Base-by-base conservation (phyloP, 2,797 vertebrate species). In the Neomorphus geoffroyi region DNA sequence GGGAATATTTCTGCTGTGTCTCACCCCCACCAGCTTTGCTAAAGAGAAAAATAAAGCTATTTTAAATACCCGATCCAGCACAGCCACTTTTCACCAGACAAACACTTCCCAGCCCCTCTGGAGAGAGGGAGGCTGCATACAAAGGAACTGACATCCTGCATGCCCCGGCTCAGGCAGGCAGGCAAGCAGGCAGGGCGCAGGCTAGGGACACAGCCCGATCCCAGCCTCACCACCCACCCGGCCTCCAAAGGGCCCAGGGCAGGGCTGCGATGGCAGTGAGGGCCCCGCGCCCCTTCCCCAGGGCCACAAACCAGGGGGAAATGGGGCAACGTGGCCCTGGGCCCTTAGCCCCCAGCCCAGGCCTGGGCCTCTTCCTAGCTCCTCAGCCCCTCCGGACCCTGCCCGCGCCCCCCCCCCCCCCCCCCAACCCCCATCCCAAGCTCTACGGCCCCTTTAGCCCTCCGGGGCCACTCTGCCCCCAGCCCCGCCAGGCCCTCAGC, bases 71-170 rank as follows among this genome's bases (percentile, higher is more conserved):
- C 45, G 30, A 19, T 62, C 41, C 48, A 14, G 82, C 80, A 65
- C 22, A 35, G 46, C 30, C 77, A 69, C 57, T 39, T 64, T 56
- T 73, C 87, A 82, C 65, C n/a, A 91, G 27, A 91, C 35, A 80
- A 94, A 86, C 79, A 60, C 85, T 35, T 67, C 54, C 94, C 89
- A 65, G 30, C 1, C 75, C 45, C 79, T 74, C 71, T 3, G 81
- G 39, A 87, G 64, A 54, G 65, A 88, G 88, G 80, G 26, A 91
- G 93, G 88, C 74, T 75, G 57, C 79, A 48, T 80, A 96, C 96
- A 96, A 94, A 94, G 88, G 90, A 91, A 57, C 67, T 88, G 43
- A 78, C 89, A 82, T 80, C 89, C 94, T 82, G 86, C 77, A 15
- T 32, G 88, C 80, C 56, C 50, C 12, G 13, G 74, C 88, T 62